phyloP scores from a whole-genome alignment of 2,888 invertebrate species.

The Cosmia trapezina region DNA sequence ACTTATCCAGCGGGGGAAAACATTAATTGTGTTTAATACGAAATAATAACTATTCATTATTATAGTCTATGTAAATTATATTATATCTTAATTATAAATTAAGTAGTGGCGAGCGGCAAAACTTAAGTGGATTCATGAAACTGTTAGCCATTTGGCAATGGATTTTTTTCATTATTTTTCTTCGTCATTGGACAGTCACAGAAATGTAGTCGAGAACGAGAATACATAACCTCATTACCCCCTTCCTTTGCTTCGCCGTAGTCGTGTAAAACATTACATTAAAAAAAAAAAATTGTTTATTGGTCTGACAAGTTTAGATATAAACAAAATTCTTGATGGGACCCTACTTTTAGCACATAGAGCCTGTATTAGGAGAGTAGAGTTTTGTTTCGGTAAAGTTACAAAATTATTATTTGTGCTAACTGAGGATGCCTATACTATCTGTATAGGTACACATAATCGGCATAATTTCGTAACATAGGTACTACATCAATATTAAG shows the following conservation, averaged over 20 bases:
- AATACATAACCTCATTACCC: not conserved
- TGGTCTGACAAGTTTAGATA: too few relatives aligned
- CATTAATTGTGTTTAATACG: slow-evolving; percentile 25
- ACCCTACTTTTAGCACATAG: too few relatives aligned
- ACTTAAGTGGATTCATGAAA: not conserved
- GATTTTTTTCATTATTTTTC: not conserved
- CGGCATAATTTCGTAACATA: not conserved
- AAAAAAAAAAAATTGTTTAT: too few relatives aligned
- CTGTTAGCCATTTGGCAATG: not conserved
- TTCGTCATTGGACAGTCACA: not conserved
- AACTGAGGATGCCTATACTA: too few relatives aligned
- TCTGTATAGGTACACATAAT: too few relatives aligned
- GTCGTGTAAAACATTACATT: not conserved
- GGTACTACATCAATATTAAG: slow-evolving; percentile 9
- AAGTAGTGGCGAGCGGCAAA: slow-evolving; percentile 38
- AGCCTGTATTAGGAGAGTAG: too few relatives aligned
- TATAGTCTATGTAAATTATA: slow-evolving; percentile 55
- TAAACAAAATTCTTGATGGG: too few relatives aligned
- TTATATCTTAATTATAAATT: slow-evolving; percentile 33
- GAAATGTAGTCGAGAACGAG: not conserved
- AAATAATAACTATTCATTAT: slow-evolving; percentile 28
- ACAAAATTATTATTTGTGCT: not conserved
- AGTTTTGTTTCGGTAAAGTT: not conserved
- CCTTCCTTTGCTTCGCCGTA: not conserved
- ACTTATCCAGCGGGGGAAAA: slow-evolving; percentile 4